phyloP scores from a whole-genome alignment of 2,113 vertebrate species.

The Camelus dromedarius region DNA sequence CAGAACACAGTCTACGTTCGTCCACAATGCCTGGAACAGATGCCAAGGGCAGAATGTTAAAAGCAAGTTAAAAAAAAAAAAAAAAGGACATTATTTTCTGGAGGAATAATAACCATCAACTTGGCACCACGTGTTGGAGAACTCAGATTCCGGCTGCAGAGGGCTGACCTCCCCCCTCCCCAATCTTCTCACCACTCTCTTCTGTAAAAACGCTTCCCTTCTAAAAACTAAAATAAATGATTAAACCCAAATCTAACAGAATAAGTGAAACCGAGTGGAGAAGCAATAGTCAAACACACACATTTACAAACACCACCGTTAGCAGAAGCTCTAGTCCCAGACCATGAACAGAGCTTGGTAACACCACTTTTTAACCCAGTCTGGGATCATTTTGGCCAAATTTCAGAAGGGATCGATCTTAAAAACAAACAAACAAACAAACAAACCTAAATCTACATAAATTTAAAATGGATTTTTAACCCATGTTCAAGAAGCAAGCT shows the following conservation, averaged over 20 bases:
- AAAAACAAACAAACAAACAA: not conserved
- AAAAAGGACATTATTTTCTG: slow-evolving; percentile 88
- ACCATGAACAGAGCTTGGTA: fast-evolving
- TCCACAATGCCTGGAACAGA: slow-evolving; percentile 90
- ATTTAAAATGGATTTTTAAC: slow-evolving; percentile 15
- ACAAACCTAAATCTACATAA: slow-evolving; percentile 27
- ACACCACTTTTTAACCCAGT: not conserved
- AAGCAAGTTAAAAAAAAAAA: slow-evolving; percentile 82
- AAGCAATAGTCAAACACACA: not conserved
- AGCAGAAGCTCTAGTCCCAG: not conserved
- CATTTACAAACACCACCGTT: fast-evolving
- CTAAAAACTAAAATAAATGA: slow-evolving; percentile 66
- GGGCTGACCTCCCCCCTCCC: slow-evolving; percentile 78
- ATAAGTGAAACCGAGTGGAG: not conserved
- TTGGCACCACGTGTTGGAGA: slow-evolving; percentile 76
- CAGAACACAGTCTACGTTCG: slow-evolving; percentile 87
- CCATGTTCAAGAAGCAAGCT: not conserved
- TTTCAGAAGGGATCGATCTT: slow-evolving; percentile 57
- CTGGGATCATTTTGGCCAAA: not conserved
- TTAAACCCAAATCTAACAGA: slow-evolving; percentile 34
- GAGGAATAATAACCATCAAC: slow-evolving; percentile 85
- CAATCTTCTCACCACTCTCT: slow-evolving; percentile 68
- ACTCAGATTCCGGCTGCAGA: slow-evolving; percentile 82
- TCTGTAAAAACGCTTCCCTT: slow-evolving; percentile 69
- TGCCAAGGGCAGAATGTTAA: slow-evolving; percentile 91